Conservation (phyloP, 2,888 invertebrate species). For the Pollenia griseotomentosa region DNA sequence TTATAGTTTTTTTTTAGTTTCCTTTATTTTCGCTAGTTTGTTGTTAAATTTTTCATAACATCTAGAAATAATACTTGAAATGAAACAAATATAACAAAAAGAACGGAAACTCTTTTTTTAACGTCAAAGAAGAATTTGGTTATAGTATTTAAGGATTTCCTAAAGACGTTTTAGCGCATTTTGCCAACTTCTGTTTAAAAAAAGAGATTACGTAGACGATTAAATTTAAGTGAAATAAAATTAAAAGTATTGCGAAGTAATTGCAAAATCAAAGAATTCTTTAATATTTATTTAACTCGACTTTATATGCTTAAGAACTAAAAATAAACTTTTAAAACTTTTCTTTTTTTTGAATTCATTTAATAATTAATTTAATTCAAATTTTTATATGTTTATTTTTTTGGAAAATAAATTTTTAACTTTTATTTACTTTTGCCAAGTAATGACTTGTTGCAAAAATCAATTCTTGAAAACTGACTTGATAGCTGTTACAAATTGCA, state of each 20-base stretch:
- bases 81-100: neutral
- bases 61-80: neutral
- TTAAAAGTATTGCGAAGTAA: neutral
- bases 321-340: neutral
- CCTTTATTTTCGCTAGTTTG: constrained; percentile 29
- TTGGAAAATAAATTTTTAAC: neutral
- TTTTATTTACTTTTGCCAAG: constrained; percentile 35
- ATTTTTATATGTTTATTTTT: neutral
- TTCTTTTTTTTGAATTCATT: constrained; percentile 10
- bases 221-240: neutral
- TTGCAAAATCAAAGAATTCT: neutral
- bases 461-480: constrained; percentile 44
- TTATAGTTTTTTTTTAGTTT: constrained; percentile 17
- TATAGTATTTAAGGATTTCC: constrained; percentile 10
- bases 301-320: neutral
- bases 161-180: neutral
- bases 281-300: neutral
- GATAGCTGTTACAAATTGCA: neutral
- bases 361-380: constrained; percentile 41
- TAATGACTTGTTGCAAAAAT: constrained; percentile 38
- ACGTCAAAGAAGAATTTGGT: constrained; percentile 9
- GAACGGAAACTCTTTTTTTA: constrained; percentile 3
- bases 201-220: constrained; percentile 2
- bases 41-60: constrained; percentile 19
- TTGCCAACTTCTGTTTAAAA: neutral